Evolutionary conservation across 2,113 vertebrate species (phyloP), one percentile per base, ranked within the genome.

Genomic region (Rhea americana): DNA sequence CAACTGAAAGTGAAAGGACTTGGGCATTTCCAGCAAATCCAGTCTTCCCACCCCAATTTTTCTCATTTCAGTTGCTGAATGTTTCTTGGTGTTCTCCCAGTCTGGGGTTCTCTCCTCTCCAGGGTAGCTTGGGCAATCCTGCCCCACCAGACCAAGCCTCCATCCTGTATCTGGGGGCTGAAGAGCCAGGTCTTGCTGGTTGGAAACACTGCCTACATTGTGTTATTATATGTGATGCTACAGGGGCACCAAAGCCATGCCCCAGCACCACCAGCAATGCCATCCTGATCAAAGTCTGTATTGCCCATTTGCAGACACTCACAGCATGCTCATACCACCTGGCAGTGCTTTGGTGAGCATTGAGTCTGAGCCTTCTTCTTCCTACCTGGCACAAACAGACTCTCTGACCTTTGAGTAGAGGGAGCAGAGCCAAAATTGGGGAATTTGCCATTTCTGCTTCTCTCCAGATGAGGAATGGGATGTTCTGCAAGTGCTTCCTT

Each of bases 191-290:
- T n/a, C 25, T 10, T 19, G 35, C 70, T 26, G 5, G 21, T 37
- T 6, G 13, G 35, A 51, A 37, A 30, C 58, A 43, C 84, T 93
- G 56, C 3, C 56, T 68, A 20, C 71, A 55, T 58, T 81, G 61
- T 55, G 75, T 25, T 67, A 6, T 25, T 67, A 6, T 25, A 10
- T 0, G 2, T 18, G 24, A 66, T 63, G 53, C 61, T 1, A 0
- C 4, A 8, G 51, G 25, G 48, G 41, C 9, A 25, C 45, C 37
- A 65, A 48, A 70, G 4, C 55, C 17, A 6, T 65, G 74, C 6
- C 37, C 18, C 8, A 1, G 0, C 4, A 1, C 63, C 76, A 39
- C 26, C 48, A 53, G 85, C 73, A 50, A 8, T 89, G 75, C 56
- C 51, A 18, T 24, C 77, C 20, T 66, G 12, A 37, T 25, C 21